Base-by-base conservation (phyloP, 2,888 invertebrate species). In the Limnephilus marmoratus region DNA sequence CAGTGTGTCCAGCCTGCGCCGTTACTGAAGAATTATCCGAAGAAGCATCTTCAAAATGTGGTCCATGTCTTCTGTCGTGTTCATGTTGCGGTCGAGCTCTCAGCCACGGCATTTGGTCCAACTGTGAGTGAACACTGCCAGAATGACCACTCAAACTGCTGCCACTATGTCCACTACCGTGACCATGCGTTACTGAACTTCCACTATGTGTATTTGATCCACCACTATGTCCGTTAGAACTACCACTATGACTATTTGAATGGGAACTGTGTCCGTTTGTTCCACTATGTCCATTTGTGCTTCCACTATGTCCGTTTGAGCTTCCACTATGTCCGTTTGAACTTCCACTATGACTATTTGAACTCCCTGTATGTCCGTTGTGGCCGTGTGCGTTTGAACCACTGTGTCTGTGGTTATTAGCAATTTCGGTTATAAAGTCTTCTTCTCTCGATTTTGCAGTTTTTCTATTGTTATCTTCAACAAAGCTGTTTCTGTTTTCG, bases 1-100 rank as follows among this genome's bases (percentile, higher is more conserved):
- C 97, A 93, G 97, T 97, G 93, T 97, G 97, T 3, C 97, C 98
- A 91, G 97, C 96, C 94, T 98, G 98, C 41, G 98, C 97, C 0
- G 97, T 98, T 91, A 98, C 97, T 94, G 97, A 97, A 86, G 97
- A 97, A 45, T 97, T 97, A 94, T 96, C 95, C n/a, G 90, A 91
- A 0, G 95, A 94, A 0, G 94, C 94, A 90, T 96, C 96, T 94
- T 98, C 97, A 94, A 98, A 98, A 94, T 97, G 97, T 53, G 98
- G 98, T 68, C 97, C 98, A 95, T 97, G 97, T 94, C 97, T 97
- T 91, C 96, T 94, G 91, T 96, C 96, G 86, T 96, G 96, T 90
- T 96, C 96, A 81, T 96, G 96, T 80, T 85, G 85, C 2, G 91
- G 88, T 11, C 91, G 96, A 96, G 83, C 96, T n/a, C 90, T 86